phyloP scores from a whole-genome alignment of 1,140 invertebrate species.

The Eubasilissa regina region DNA sequence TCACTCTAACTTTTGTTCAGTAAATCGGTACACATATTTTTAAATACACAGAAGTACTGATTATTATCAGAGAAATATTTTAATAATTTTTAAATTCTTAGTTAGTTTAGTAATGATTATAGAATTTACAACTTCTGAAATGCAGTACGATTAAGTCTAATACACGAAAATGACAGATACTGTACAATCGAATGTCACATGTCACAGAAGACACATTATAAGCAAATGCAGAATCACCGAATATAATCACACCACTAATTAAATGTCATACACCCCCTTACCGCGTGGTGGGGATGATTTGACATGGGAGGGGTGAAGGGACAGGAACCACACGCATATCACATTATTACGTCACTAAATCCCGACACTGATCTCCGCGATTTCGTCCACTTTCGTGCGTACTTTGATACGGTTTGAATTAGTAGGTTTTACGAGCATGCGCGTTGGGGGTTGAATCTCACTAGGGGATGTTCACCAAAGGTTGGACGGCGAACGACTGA shows the following conservation, averaged over 20 bases:
- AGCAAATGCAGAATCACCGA: neutral
- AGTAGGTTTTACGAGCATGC: slow-evolving; percentile 43
- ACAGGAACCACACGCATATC: neutral
- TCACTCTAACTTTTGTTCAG: no score
- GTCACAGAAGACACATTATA: no score
- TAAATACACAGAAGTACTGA: no score
- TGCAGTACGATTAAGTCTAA: no score
- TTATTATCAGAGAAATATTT: no score
- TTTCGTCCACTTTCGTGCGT: slow-evolving; percentile 18
- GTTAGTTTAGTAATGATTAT: no score
- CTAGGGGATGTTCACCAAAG: slow-evolving; percentile 46
- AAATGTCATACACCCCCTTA: slow-evolving; percentile 20
- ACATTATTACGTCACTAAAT: slow-evolving; percentile 26
- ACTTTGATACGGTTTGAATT: slow-evolving; percentile 27
- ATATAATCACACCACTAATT: slow-evolving; percentile 20
- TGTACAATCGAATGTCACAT: no score
- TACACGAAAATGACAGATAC: no score
- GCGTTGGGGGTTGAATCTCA: slow-evolving; percentile 12
- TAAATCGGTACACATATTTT: no score
- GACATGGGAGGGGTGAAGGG: neutral
- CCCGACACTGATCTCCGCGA: neutral
- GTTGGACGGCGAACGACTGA: slow-evolving; percentile 55
- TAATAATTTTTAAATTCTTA: no score
- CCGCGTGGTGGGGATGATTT: neutral
- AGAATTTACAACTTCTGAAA: no score